Percentiles rank a stretch among this genome's conserved stretches.
Conservation (phyloP, 2,797 vertebrate species). For the Hyperoplus immaculatus region DNA sequence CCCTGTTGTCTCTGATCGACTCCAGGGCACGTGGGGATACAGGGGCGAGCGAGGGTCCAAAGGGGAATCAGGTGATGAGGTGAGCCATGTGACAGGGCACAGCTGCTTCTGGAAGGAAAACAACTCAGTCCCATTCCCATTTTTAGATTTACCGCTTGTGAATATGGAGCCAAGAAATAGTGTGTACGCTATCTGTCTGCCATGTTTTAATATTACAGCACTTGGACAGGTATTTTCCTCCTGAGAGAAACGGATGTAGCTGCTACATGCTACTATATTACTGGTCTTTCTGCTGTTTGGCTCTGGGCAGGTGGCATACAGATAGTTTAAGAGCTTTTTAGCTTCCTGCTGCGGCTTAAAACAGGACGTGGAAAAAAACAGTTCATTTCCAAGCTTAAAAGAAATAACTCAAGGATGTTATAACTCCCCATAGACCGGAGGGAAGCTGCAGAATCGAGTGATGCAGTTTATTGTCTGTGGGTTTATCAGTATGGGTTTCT, state of each 20-base stretch:
- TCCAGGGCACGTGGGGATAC: constrained; percentile 90
- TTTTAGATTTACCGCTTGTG: constrained; percentile 26
- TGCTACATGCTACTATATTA: neutral
- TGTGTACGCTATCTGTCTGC: neutral
- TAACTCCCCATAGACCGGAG: neutral
- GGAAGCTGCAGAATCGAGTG: neutral
- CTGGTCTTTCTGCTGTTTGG: no score
- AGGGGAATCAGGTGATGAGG: constrained; percentile 93
- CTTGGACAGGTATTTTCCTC: neutral
- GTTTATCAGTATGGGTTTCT: neutral
- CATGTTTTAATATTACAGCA: neutral
- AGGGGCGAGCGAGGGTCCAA: constrained; percentile 87
- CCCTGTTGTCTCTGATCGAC: constrained; percentile 15
- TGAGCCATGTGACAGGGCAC: constrained; percentile 67
- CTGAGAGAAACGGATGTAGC: neutral
- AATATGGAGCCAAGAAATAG: neutral
- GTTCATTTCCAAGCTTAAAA: no score
- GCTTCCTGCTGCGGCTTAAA: neutral
- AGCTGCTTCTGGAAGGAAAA: constrained; percentile 12
- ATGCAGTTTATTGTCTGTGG: neutral
- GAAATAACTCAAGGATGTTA: neutral
- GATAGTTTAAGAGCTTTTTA: neutral
- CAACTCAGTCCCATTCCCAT: neutral
- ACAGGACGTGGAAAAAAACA: neutral
- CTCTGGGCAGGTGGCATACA: neutral